These are phyloP conservation scores for Callipepla squamata DNA, from an alignment of 2,113 vertebrate species.

Conservation along the genomic window DNA sequence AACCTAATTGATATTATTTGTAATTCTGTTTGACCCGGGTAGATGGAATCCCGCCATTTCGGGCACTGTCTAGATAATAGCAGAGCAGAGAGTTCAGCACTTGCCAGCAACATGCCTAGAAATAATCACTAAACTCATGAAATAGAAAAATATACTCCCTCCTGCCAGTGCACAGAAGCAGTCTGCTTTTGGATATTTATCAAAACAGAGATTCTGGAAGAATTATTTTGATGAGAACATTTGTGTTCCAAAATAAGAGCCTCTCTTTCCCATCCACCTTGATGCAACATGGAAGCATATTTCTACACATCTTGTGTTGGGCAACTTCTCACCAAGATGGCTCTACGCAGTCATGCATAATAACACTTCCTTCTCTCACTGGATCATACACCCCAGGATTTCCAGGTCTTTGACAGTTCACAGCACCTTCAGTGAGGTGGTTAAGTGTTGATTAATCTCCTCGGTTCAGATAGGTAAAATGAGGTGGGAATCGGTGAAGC, in stretches of 20 bases:
- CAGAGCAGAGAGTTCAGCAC: neutral
- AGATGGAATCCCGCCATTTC: neutral
- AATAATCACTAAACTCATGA: neutral
- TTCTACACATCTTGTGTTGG: neutral
- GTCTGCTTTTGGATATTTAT: neutral
- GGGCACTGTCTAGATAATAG: neutral
- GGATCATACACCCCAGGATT: neutral
- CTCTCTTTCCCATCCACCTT: neutral
- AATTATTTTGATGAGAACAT: neutral
- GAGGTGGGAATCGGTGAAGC: neutral
- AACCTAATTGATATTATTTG: neutral
- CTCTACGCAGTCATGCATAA: neutral
- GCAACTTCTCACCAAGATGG: neutral
- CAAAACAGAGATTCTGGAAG: neutral
- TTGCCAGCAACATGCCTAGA: neutral
- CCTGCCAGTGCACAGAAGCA: neutral
- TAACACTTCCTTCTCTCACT: neutral
- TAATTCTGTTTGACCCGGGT: neutral
- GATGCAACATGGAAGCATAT: neutral
- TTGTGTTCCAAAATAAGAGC: neutral
- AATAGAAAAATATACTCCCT: neutral
- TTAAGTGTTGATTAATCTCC: neutral
- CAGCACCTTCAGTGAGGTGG: neutral
- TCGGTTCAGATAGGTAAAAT: neutral
- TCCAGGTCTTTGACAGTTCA: conserved; percentile 25